These are phyloP conservation scores for Campylomormyrus tamandua DNA, from an alignment of 2,113 vertebrate genomes.

Conservation along the genomic window DNA sequence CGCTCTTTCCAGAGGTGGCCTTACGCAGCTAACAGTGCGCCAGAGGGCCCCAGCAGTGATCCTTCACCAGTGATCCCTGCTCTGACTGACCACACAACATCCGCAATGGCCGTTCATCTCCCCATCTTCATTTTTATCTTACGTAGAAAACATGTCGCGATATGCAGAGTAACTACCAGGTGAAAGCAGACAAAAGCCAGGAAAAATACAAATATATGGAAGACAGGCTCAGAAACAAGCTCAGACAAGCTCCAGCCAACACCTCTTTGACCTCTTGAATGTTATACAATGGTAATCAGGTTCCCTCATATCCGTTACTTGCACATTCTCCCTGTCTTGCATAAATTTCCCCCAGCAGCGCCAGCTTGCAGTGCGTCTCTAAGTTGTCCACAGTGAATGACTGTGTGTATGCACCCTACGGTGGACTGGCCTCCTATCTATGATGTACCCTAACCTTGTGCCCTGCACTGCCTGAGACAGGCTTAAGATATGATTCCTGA, in stretches of 20 bases:
- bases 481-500: neutral
- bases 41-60: neutral
- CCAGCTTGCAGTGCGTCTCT: neutral
- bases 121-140: neutral
- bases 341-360: neutral
- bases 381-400: neutral
- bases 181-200: neutral
- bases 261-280: neutral
- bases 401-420: neutral
- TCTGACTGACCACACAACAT: neutral
- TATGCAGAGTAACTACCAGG: neutral
- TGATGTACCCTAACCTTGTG: neutral
- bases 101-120: neutral
- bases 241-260: constrained; percentile 5
- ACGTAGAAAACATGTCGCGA: neutral
- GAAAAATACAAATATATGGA: neutral
- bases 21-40: neutral
- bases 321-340: neutral
- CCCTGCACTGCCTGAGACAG: neutral
- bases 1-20: neutral
- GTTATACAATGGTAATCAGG: neutral
- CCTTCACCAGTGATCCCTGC: neutral
- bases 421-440: neutral
- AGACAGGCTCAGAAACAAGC: neutral
- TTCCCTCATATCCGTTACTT: neutral